Conservation (phyloP, 2,888 invertebrate genomes). For the Gymnoscelis rufifasciata region DNA sequence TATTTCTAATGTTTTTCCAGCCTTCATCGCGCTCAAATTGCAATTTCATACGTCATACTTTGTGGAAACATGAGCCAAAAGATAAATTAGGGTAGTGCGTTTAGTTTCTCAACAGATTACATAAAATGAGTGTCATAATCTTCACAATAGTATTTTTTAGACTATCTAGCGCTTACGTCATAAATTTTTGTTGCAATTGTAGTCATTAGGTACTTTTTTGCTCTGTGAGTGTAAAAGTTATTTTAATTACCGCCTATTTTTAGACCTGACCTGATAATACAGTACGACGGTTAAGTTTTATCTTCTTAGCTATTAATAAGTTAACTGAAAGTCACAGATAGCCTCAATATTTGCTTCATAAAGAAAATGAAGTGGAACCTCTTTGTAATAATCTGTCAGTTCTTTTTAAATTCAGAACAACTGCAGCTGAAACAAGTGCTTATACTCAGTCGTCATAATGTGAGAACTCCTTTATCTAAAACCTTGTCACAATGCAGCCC, state of each 20-base stretch:
- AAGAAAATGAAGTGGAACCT: slow-evolving; percentile 13
- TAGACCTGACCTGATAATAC: neutral
- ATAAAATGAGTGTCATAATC: neutral
- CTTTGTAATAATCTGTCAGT: slow-evolving; percentile 14
- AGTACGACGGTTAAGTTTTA: no score
- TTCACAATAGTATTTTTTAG: neutral
- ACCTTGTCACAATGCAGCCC: slow-evolving; percentile 46
- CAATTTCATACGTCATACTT: no score
- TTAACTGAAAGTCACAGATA: neutral
- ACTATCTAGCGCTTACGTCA: neutral
- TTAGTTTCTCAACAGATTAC: neutral
- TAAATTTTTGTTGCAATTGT: neutral
- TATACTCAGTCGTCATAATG: slow-evolving; percentile 59
- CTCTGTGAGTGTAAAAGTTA: no score
- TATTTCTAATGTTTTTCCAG: no score
- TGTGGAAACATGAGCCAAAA: no score
- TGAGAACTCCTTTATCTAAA: slow-evolving; percentile 55
- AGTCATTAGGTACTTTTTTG: no score
- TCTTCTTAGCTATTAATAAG: no score
- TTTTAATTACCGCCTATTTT: neutral
- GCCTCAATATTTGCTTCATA: no score
- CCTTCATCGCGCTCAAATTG: no score
- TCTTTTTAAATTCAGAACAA: slow-evolving; percentile 18
- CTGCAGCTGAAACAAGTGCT: slow-evolving; percentile 45
- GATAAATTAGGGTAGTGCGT: no score